phyloP scores from a whole-genome alignment of 2,113 vertebrate species.

The Datnioides undecimradiatus region DNA sequence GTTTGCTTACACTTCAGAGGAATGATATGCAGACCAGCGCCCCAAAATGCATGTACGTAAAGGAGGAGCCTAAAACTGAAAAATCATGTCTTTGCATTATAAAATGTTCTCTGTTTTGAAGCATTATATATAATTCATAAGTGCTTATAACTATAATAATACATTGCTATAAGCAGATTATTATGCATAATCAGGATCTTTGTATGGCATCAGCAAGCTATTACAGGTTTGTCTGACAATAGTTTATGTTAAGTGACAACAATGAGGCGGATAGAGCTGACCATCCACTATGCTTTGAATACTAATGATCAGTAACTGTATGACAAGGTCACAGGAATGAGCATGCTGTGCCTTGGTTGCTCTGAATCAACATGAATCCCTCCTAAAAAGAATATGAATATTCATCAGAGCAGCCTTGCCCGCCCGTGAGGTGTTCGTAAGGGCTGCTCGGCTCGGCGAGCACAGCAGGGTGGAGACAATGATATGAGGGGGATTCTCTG shows the following conservation, averaged over 20 bases:
- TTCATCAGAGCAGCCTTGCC: constrained; percentile 30
- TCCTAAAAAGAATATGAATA: constrained; percentile 44
- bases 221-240: background rate
- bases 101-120: no score
- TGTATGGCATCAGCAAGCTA: background rate
- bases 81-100: no score
- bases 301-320: constrained; percentile 5
- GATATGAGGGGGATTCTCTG: constrained; percentile 23
- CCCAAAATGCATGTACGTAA: no score
- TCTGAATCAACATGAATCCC: constrained; percentile 14
- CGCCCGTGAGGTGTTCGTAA: constrained; percentile 14
- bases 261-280: background rate
- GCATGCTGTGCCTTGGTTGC: background rate
- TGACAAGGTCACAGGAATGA: constrained; percentile 29
- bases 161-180: no score
- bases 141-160: no score
- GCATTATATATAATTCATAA: no score
- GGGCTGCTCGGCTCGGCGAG: background rate
- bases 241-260: background rate
- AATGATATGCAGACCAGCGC: no score
- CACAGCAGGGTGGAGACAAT: constrained; percentile 15
- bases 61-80: no score
- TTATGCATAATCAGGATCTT: no score
- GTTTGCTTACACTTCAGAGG: no score
- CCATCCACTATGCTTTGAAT: constrained; percentile 18